phyloP scores from a whole-genome alignment of 2,888 invertebrate genomes.

The Meteorus colon region DNA sequence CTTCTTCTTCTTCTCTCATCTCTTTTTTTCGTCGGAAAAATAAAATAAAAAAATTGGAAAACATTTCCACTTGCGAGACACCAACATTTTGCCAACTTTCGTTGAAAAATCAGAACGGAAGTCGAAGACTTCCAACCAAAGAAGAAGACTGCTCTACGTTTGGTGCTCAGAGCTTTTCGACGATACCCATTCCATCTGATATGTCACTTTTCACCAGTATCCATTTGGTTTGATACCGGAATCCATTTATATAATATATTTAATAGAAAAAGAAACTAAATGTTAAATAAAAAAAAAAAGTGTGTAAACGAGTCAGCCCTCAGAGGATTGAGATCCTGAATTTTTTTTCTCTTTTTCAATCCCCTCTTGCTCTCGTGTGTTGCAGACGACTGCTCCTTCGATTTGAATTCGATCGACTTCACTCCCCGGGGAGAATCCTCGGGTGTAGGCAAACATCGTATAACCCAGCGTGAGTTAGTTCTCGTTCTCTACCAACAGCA shows the following conservation, averaged over 20 bases:
- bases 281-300: neutral
- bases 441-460: slow-evolving; percentile 42
- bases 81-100: slow-evolving; percentile 23
- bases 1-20: slow-evolving; percentile 14
- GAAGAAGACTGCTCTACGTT: slow-evolving; percentile 22
- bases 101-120: slow-evolving; percentile 41
- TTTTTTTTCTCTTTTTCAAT: neutral
- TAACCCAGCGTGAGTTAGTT: slow-evolving; percentile 18
- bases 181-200: neutral
- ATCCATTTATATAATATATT: slow-evolving; percentile 2
- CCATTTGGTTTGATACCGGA: neutral
- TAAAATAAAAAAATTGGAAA: neutral
- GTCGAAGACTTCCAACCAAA: neutral
- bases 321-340: neutral
- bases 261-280: neutral
- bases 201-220: neutral
- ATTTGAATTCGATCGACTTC: slow-evolving; percentile 44
- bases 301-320: neutral
- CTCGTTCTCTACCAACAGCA: slow-evolving; percentile 5
- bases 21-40: neutral
- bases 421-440: slow-evolving; percentile 34
- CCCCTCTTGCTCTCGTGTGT: slow-evolving; percentile 25
- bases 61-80: slow-evolving; percentile 19
- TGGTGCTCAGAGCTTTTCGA: neutral
- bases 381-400: slow-evolving; percentile 39